phyloP scores from a whole-genome alignment of 30 jellyfish, hydroid and myxozoan species.

The Turritopsis dohrnii region DNA sequence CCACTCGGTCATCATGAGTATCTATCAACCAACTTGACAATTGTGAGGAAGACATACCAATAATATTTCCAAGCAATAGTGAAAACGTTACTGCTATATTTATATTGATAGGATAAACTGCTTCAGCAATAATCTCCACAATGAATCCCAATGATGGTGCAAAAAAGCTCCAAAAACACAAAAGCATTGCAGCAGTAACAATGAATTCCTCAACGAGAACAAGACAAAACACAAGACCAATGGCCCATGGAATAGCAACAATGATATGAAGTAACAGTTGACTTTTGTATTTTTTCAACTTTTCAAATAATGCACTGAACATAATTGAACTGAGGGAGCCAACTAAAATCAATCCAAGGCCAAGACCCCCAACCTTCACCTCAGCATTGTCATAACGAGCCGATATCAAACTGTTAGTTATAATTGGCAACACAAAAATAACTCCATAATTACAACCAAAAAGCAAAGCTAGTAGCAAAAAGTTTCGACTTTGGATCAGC shows the following conservation, averaged over 20 bases:
- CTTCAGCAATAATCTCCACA: neutral
- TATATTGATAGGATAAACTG: neutral
- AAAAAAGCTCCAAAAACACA: neutral
- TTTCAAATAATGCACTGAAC: neutral
- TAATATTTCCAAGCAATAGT: neutral
- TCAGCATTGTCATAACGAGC: neutral
- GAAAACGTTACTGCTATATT: neutral
- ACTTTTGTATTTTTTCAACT: neutral
- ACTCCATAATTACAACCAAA: neutral
- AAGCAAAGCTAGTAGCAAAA: neutral
- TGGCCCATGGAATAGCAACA: neutral
- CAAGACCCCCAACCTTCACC: neutral
- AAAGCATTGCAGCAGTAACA: neutral
- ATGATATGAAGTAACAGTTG: neutral
- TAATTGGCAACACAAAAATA: neutral
- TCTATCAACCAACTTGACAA: neutral
- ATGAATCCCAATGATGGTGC: neutral
- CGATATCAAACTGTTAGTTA: neutral
- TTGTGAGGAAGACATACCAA: neutral
- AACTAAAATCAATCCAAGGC: neutral
- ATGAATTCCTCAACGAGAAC: neutral
- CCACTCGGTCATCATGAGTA: neutral
- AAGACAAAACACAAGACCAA: neutral
- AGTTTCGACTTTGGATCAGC: neutral
- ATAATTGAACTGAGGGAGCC: neutral